phyloP scores from a whole-genome alignment of 2,888 invertebrate genomes.

The Minunthozetes semirufus region DNA sequence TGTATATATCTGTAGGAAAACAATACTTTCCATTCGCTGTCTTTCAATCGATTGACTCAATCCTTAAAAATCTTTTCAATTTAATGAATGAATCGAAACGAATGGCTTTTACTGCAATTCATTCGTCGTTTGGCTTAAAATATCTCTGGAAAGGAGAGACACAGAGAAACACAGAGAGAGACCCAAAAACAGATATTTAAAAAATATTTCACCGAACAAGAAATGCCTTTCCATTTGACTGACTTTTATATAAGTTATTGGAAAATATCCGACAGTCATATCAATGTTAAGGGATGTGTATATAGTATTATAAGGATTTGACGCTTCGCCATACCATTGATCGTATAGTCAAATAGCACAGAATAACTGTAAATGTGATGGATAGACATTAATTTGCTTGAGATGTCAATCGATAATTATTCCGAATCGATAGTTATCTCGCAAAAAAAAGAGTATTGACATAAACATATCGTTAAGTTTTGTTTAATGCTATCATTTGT shows the following conservation, averaged over 20 bases:
- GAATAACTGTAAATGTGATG: not conserved
- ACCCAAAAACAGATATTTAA: not conserved
- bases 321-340: not conserved
- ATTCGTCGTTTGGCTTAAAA: not conserved
- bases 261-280: too few species aligned
- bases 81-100: constrained; percentile 9
- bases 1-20: too few species aligned
- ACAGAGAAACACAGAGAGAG: too few species aligned
- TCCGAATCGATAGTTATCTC: not conserved
- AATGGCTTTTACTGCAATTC: not conserved
- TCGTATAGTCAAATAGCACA: not conserved
- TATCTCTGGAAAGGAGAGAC: too few species aligned
- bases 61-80: not conserved
- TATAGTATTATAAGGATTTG: not conserved
- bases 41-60: not conserved
- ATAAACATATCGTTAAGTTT: not conserved
- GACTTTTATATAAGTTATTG: too few species aligned
- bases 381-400: not conserved
- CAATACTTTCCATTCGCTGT: not conserved
- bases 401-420: not conserved
- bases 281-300: not conserved
- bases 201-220: not conserved
- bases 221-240: too few species aligned
- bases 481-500: constrained; percentile 2
- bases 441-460: not conserved